phyloP scores from a whole-genome alignment of 2,888 invertebrate genomes.

The Acanthoscelides obtectus region DNA sequence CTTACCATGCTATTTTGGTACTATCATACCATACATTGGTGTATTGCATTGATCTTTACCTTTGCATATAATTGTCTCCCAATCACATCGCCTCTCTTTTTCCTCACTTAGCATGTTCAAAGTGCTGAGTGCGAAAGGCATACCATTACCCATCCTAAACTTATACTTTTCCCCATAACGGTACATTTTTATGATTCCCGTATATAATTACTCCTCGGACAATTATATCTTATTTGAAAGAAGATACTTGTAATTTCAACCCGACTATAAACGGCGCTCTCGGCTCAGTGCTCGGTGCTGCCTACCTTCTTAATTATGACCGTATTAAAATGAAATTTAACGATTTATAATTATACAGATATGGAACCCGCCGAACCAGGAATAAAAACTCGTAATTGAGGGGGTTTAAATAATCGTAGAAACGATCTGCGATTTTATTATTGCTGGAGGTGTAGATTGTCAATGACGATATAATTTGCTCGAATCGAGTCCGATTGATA shows the following conservation, averaged over 20 bases:
- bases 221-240: conserved; percentile 7
- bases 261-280: conserved; percentile 2
- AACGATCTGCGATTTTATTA: background rate
- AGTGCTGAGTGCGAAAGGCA: background rate
- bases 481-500: background rate
- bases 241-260: conserved; percentile 7
- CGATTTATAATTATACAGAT: conserved; percentile 7
- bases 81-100: background rate
- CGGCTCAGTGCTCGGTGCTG: background rate
- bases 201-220: background rate
- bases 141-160: background rate
- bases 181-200: background rate
- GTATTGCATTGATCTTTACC: no score
- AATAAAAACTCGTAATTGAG: background rate
- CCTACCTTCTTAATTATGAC: conserved; percentile 5
- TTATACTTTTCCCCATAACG: background rate
- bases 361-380: background rate
- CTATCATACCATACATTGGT: no score
- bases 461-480: background rate
- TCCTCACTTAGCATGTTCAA: background rate
- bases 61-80: background rate
- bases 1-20: no score
- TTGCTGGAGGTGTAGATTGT: background rate
- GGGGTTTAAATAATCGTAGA: background rate
- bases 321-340: conserved; percentile 9